phyloP scores from a whole-genome alignment of 2,888 invertebrate species.

The Plutella xylostella region DNA sequence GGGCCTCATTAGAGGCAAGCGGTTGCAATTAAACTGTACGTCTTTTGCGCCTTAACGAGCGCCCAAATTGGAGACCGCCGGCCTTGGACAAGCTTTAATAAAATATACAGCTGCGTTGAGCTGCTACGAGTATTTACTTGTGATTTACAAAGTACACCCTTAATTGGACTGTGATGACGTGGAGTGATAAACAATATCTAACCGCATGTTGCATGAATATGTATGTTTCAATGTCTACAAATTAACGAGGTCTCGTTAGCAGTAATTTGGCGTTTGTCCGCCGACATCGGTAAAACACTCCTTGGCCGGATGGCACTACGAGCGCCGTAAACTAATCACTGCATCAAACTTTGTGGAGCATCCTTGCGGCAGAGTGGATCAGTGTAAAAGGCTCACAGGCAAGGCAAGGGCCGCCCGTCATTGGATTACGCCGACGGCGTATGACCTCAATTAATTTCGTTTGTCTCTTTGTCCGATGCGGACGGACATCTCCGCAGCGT shows the following conservation, averaged over 20 bases:
- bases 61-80: constrained; percentile 55
- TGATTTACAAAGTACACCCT: too few relatives aligned
- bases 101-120: constrained; percentile 24
- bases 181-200: too few relatives aligned
- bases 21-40: constrained; percentile 64
- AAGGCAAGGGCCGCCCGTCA: constrained; percentile 27
- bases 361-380: constrained; percentile 7
- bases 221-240: too few relatives aligned
- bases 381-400: constrained; percentile 36
- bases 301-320: too few relatives aligned
- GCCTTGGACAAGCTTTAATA: constrained; percentile 51
- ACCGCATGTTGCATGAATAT: too few relatives aligned
- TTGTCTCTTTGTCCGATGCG: constrained; percentile 50
- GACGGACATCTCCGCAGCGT: constrained; percentile 23
- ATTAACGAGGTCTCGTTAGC: too few relatives aligned
- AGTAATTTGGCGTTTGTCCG: too few relatives aligned
- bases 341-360: background rate
- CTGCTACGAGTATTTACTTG: too few relatives aligned
- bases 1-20: constrained; percentile 62
- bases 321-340: too few relatives aligned
- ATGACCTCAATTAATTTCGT: constrained; percentile 64
- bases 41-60: constrained; percentile 67
- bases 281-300: too few relatives aligned
- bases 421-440: constrained; percentile 54
- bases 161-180: too few relatives aligned